phyloP scores from a whole-genome alignment of 2,113 vertebrate genomes.

The Rana temporaria region DNA sequence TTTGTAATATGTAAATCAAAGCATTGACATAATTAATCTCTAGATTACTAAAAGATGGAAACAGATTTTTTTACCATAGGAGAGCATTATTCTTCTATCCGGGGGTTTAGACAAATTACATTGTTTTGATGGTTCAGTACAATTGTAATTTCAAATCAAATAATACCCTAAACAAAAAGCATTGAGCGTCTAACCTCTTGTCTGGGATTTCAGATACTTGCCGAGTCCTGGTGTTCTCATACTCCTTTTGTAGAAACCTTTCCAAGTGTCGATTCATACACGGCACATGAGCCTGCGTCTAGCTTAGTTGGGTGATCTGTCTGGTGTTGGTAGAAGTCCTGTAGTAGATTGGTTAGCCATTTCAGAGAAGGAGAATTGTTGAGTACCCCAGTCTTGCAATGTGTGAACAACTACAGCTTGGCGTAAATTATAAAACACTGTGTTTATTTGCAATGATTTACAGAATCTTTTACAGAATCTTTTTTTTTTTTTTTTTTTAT shows the following conservation, averaged over 20 bases:
- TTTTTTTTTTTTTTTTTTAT: no score
- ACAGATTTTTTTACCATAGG: not conserved
- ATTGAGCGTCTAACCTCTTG: not conserved
- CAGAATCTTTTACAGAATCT: no score
- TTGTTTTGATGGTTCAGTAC: constrained; percentile 50
- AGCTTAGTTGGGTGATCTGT: not conserved
- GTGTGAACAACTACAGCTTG: no score
- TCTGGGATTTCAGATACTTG: constrained; percentile 3
- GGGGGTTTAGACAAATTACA: constrained; percentile 20
- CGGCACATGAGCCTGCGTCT: not conserved
- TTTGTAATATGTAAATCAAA: not conserved
- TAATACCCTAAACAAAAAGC: not conserved
- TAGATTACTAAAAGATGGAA: not conserved
- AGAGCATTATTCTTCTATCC: not conserved
- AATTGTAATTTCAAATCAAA: constrained; percentile 19
- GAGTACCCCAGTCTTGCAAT: no score
- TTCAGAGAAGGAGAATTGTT: no score
- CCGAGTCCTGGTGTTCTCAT: constrained; percentile 3
- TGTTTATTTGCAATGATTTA: no score
- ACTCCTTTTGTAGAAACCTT: not conserved
- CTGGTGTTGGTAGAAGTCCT: no score
- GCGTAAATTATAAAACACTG: no score
- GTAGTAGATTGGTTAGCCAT: no score
- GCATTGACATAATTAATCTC: not conserved
- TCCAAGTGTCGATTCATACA: constrained; percentile 12